Evolutionary conservation across 2,797 vertebrate genomes (phyloP).

Genomic region (Acanthopagrus latus): DNA sequence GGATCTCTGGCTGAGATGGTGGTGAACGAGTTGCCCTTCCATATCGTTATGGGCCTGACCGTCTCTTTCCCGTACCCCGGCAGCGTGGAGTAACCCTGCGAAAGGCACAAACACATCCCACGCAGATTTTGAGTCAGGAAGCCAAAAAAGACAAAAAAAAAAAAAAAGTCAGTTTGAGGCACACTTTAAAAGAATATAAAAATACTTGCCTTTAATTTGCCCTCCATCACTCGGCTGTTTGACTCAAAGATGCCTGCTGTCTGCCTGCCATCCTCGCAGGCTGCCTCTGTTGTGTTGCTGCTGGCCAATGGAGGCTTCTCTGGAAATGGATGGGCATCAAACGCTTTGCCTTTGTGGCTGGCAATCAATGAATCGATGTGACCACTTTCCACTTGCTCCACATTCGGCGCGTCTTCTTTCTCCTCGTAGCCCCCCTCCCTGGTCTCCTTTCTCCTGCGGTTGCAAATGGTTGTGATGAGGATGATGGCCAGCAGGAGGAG

Average conservation of each 20-base stretch:
- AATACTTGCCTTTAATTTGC: conserved; percentile 89
- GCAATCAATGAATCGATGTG: conserved; percentile 85
- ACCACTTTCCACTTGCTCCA: conserved; percentile 86
- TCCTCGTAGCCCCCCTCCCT: conserved; percentile 83
- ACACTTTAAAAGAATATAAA: conserved; percentile 12
- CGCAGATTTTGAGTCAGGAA: conserved; percentile 18
- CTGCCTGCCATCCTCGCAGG: conserved; percentile 83
- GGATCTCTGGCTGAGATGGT: conserved; percentile 93
- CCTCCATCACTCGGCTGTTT: conserved; percentile 89
- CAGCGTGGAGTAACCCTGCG: conserved; percentile 90
- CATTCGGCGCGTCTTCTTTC: conserved; percentile 86
- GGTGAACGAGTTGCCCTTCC: conserved; percentile 97
- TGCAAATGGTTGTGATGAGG: conserved; percentile 94
- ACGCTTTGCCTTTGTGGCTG: conserved; percentile 87
- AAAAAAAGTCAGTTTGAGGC: not conserved
- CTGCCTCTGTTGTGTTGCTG: conserved; percentile 83
- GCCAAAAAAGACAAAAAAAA: conserved; percentile 2
- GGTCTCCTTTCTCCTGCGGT: conserved; percentile 89
- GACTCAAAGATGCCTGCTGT: conserved; percentile 89
- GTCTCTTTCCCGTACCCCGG: conserved; percentile 91
- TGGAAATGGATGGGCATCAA: conserved; percentile 91
- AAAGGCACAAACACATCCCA: conserved; percentile 27
- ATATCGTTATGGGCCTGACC: conserved; percentile 90
- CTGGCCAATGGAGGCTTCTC: conserved; percentile 87
- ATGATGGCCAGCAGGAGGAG: conserved; percentile 94